These are phyloP conservation scores for Pangasius mekongensis DNA, from an alignment of 2,797 vertebrate genomes.

Conservation along the genomic window DNA sequence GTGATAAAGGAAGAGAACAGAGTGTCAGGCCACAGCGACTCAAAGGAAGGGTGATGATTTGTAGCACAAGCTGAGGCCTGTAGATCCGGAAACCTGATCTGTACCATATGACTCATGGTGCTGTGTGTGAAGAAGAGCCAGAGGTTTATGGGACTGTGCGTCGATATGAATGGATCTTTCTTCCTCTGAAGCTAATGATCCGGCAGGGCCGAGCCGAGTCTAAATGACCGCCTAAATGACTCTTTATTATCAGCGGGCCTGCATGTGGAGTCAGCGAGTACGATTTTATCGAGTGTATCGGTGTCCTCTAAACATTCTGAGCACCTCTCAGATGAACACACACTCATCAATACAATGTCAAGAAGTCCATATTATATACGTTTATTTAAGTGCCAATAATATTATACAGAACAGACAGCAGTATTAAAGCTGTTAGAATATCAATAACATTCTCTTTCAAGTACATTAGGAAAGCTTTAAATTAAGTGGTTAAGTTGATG, in stretches of 20 bases:
- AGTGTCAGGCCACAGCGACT: constrained; percentile 19
- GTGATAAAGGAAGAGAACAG: constrained; percentile 13
- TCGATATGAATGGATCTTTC: constrained; percentile 22
- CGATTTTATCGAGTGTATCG: constrained; percentile 76
- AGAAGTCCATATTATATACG: background rate
- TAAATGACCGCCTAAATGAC: constrained; percentile 78
- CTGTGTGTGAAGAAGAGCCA: constrained; percentile 15
- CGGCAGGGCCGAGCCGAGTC: constrained; percentile 21
- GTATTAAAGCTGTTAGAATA: background rate
- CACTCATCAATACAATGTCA: background rate
- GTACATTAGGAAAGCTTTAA: background rate
- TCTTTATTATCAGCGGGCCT: constrained; percentile 79
- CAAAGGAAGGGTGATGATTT: constrained; percentile 34
- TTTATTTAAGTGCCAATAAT: background rate
- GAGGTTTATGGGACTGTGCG: constrained; percentile 26
- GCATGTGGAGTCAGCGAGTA: constrained; percentile 76
- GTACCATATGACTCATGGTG: constrained; percentile 22
- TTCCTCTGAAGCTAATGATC: constrained; percentile 28
- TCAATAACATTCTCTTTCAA: background rate
- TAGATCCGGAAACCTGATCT: constrained; percentile 24
- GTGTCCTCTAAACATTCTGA: constrained; percentile 57
- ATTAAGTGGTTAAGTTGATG: background rate
- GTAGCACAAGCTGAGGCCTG: constrained; percentile 20
- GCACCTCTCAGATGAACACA: background rate
- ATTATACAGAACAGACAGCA: background rate